Evolutionary conservation across 1,140 invertebrate genomes (phyloP).

Genomic region (Bradysia coprophila): DNA sequence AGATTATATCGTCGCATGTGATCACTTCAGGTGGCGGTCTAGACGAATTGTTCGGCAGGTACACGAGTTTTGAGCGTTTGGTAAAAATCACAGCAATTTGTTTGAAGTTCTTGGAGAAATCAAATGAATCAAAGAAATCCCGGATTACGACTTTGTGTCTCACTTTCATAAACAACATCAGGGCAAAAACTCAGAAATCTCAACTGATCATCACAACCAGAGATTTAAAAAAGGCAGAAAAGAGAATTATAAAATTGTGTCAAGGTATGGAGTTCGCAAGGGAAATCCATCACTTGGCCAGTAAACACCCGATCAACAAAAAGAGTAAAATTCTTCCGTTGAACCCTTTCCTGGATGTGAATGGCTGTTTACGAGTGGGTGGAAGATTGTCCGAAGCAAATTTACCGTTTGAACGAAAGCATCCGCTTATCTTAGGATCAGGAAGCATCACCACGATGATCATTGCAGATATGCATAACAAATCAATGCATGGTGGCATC

Average conservation of each 20-base stretch:
- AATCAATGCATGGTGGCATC: neutral
- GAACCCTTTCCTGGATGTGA: neutral
- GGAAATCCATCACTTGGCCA: neutral
- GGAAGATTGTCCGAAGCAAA: neutral
- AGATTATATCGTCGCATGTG: neutral
- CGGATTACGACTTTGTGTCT: too few relatives aligned
- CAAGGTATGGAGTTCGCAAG: neutral
- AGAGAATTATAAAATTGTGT: neutral
- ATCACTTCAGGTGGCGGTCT: too few relatives aligned
- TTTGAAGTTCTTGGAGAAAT: too few relatives aligned
- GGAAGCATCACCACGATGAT: neutral
- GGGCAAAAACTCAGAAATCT: too few relatives aligned
- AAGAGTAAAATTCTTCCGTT: neutral
- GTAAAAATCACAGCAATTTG: neutral
- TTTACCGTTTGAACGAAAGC: neutral
- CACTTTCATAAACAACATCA: neutral
- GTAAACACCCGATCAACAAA: neutral
- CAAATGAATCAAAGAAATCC: too few relatives aligned
- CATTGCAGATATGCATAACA: slow-evolving; percentile 5
- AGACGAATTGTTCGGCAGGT: neutral
- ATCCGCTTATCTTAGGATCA: neutral
- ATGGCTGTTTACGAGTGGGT: neutral
- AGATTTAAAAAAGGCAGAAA: neutral
- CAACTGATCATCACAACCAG: too few relatives aligned
- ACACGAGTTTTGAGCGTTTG: neutral